Percentiles rank a stretch among this genome's conserved stretches.
Evolutionary conservation across 1,140 invertebrate species (phyloP).

Genomic region (Cheumatopsyche charites): DNA sequence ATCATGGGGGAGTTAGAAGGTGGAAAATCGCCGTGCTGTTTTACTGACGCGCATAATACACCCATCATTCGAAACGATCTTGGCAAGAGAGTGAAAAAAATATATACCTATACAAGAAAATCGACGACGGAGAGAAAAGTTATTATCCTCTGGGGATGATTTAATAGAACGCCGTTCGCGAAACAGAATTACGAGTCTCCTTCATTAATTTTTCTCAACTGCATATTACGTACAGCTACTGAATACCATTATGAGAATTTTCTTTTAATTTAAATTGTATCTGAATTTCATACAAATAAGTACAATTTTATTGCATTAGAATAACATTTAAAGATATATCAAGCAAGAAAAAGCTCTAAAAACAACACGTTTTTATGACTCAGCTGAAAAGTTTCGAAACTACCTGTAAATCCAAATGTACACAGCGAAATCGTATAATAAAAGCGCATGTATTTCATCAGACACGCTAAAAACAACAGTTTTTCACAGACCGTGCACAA

Average conservation of each 20-base stretch:
- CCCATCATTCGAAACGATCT: conserved; percentile 18
- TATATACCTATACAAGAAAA: neutral
- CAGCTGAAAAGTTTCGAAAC: too few species aligned
- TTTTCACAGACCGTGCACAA: neutral
- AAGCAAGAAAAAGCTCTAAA: too few species aligned
- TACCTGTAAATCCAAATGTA: neutral
- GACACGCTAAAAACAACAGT: neutral
- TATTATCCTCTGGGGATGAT: neutral
- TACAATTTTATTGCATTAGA: too few species aligned
- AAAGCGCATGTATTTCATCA: neutral
- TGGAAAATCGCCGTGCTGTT: neutral
- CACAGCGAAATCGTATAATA: neutral
- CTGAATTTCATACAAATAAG: too few species aligned
- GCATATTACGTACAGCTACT: too few species aligned
- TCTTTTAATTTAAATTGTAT: too few species aligned
- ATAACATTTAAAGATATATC: too few species aligned
- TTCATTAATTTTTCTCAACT: too few species aligned
- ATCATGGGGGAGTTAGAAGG: too few species aligned
- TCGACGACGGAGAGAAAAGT: neutral
- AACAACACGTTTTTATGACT: too few species aligned
- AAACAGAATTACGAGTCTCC: neutral
- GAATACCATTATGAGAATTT: too few species aligned
- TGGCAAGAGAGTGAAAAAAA: neutral
- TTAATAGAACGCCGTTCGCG: too few species aligned
- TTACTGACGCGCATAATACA: conserved; percentile 14